Conservation (phyloP, 1,140 invertebrate genomes). For the Delia radicum region DNA sequence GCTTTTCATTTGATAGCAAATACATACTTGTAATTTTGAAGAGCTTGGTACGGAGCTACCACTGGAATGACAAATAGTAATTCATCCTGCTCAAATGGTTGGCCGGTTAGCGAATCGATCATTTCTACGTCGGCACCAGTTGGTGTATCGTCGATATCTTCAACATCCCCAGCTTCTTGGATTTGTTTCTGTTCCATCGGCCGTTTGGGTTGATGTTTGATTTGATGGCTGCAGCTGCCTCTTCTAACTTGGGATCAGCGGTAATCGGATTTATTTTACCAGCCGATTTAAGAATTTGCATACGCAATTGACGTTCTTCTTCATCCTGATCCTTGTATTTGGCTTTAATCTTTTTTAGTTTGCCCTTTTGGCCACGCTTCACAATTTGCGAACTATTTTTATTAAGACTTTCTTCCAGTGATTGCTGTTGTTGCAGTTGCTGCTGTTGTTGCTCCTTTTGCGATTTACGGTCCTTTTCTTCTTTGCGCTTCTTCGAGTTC, state of each 20-base stretch:
- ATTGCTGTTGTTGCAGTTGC: slow-evolving; percentile 51
- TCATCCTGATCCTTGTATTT: slow-evolving; percentile 98
- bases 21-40: slow-evolving; percentile 88
- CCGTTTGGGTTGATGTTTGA: slow-evolving; percentile 57
- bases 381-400: slow-evolving; percentile 37
- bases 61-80: slow-evolving; percentile 93
- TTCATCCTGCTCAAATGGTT: slow-evolving; percentile 84
- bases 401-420: slow-evolving; percentile 41
- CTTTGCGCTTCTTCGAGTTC: slow-evolving; percentile 44
- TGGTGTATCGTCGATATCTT: slow-evolving; percentile 46
- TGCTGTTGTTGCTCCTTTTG: slow-evolving; percentile 53
- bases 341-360: slow-evolving; percentile 95
- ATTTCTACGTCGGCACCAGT: slow-evolving; percentile 68
- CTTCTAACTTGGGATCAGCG: slow-evolving; percentile 32
- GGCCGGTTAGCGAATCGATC: slow-evolving; percentile 80
- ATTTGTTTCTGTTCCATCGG: slow-evolving; percentile 37
- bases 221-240: slow-evolving; percentile 52
- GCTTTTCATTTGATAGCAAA: background rate
- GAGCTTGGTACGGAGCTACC: slow-evolving; percentile 88
- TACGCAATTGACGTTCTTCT: slow-evolving; percentile 82
- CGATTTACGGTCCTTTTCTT: slow-evolving; percentile 45
- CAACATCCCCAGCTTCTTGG: slow-evolving; percentile 39
- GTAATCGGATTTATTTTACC: slow-evolving; percentile 66
- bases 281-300: slow-evolving; percentile 78
- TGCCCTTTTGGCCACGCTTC: slow-evolving; percentile 86